Evolutionary conservation across 2,888 invertebrate species (phyloP), one percentile per base, ranked within the genome.

Genomic region (Coenonympha arcania): DNA sequence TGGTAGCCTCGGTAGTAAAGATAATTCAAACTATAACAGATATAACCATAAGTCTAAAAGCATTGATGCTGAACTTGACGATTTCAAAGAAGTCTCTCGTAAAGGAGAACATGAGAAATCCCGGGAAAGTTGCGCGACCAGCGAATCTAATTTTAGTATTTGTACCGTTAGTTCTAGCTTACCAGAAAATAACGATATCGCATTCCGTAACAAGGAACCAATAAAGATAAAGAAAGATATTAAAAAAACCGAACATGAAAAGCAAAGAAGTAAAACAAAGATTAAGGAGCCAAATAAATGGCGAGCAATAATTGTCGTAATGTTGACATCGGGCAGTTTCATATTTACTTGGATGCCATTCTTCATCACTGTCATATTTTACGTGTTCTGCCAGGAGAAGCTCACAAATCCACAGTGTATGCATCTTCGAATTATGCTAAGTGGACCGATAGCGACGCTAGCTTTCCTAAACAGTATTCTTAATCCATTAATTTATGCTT

Each of bases 401-500:
- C 58, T 72, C 1, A 78, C 71, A 0, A 83, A 86, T 55, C 70
- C 71, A 2, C 75, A 73, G 50, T 90, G 90, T 66, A 71, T 87
- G 37, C 66, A 77, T 5, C 65, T 89, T 22, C 76, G 82, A 11
- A 69, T 82, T 15, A 71, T 89, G 28, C 77, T 90, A 0, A 87
- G 88, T 0, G 89, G 89, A 39, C 90, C 90, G 0, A 64, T 90
- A 33, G 88, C 89, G 0, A 86, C 89, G 19, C 67, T 91, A 37
- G 90, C 90, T 1, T 88, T 90, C 57, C 61, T 84, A 0, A 91
- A 90, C 60, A 90, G 90, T 58, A 65, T 90, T 37, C 62, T 91
- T 0, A 90, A 91, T 65, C 91, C 91, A 0, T 66, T 91, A 18
- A 90, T 91, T 57, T 91, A 91, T 62, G 90, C 90, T 0, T 91